Evolutionary conservation across 2,888 invertebrate species (phyloP).

Genomic region (Rotaria macrura): DNA sequence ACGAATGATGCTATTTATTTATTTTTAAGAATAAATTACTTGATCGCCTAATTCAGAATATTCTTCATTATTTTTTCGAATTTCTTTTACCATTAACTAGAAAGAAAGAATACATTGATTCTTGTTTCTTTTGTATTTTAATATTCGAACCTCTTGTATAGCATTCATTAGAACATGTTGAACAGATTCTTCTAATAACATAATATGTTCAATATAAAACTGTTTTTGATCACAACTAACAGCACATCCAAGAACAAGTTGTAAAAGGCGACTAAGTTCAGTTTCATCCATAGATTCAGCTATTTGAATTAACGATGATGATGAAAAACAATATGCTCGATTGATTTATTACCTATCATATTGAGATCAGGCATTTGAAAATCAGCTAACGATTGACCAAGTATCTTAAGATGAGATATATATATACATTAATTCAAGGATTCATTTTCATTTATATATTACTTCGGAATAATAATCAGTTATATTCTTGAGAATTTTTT

Average conservation of each 20-base stretch:
- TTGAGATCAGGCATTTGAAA: constrained; percentile 74
- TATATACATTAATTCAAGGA: constrained; percentile 34
- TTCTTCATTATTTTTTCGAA: constrained; percentile 36
- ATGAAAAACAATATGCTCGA: not conserved
- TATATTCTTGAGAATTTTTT: constrained; percentile 70
- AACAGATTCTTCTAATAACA: constrained; percentile 77
- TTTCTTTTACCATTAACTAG: not conserved
- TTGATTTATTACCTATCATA: constrained; percentile 52
- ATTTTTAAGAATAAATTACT: too few species aligned
- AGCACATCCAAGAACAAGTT: constrained; percentile 82
- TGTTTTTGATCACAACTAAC: constrained; percentile 83
- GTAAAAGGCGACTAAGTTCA: constrained; percentile 74
- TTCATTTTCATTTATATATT: constrained; percentile 29
- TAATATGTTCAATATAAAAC: constrained; percentile 79
- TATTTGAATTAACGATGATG: constrained; percentile 35
- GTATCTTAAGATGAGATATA: constrained; percentile 52
- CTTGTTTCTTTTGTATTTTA: too few species aligned
- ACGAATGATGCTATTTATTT: too few species aligned
- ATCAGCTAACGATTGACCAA: constrained; percentile 69
- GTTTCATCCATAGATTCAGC: constrained; percentile 64
- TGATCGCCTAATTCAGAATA: constrained; percentile 43
- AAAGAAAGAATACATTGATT: not conserved
- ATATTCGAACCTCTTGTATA: constrained; percentile 65
- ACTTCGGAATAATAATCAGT: constrained; percentile 75
- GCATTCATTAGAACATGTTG: constrained; percentile 89